These are phyloP conservation scores for Thaumatotibia leucotreta DNA, from an alignment of 1,140 invertebrate species.

Conservation along the genomic window DNA sequence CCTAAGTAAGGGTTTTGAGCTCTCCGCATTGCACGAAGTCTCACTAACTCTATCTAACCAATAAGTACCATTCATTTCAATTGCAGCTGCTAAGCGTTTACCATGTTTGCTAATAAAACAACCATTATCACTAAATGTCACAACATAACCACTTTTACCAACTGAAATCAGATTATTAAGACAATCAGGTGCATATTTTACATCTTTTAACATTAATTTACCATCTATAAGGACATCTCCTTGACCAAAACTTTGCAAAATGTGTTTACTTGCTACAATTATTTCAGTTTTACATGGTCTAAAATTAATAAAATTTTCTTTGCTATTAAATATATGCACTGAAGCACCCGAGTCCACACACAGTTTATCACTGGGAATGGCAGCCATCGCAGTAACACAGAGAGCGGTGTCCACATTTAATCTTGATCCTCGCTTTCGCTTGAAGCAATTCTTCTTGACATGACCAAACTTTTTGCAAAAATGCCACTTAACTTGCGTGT, in stretches of 20 bases:
- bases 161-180: not conserved
- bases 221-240: not conserved
- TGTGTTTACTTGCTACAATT: not conserved
- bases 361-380: not conserved
- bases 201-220: not conserved
- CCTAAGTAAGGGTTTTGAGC: not conserved
- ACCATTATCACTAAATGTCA: not conserved
- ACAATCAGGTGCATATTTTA: not conserved
- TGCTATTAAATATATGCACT: not conserved
- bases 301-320: not conserved
- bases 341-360: not conserved
- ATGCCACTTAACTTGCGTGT: not conserved
- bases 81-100: not conserved
- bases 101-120: not conserved
- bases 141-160: not conserved
- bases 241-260: not conserved
- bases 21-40: not conserved
- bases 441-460: not conserved
- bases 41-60: not conserved
- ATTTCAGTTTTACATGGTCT: not conserved
- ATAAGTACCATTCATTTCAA: not conserved
- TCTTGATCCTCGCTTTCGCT: no score
- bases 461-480: not conserved
- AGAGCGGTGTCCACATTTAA: not conserved
- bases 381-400: not conserved